Conservation (phyloP, 2,797 vertebrate species). For the Myioborus melanocephalus region DNA sequence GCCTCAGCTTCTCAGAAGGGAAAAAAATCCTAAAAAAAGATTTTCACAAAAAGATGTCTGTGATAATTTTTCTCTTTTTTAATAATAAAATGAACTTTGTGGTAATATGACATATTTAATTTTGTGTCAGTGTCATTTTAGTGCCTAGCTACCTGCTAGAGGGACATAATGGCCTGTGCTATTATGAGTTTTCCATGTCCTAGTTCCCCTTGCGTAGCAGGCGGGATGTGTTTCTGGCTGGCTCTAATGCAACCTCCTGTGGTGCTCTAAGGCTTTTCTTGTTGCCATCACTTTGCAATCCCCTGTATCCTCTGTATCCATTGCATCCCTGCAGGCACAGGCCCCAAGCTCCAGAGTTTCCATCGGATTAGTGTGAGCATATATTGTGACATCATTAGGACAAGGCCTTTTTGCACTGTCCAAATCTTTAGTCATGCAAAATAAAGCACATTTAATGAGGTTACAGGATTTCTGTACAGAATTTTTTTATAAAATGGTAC, state of each 20-base stretch:
- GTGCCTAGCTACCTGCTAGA: not conserved
- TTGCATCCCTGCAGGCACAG: not conserved
- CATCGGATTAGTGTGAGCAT: not conserved
- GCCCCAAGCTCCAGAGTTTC: fast-evolving
- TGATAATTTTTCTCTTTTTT: not conserved
- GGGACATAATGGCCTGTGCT: fast-evolving
- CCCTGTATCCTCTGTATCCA: not conserved
- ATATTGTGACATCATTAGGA: not conserved
- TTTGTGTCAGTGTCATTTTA: not conserved
- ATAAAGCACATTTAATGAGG: not conserved
- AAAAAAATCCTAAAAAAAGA: too few species aligned
- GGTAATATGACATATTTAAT: not conserved
- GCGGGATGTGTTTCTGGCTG: not conserved
- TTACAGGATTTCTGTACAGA: not conserved
- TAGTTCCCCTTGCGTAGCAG: not conserved
- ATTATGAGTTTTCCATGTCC: not conserved
- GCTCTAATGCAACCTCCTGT: not conserved
- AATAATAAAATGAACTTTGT: not conserved
- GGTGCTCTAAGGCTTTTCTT: not conserved
- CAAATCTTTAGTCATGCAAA: not conserved
- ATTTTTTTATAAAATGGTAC: not conserved
- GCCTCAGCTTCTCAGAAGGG: too few species aligned
- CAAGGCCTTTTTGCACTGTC: not conserved
- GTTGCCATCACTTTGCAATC: not conserved
- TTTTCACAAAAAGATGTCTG: too few species aligned